These are phyloP conservation scores for Octopus bimaculoides DNA, from an alignment of 1,140 invertebrate genomes.

Conservation along the genomic window DNA sequence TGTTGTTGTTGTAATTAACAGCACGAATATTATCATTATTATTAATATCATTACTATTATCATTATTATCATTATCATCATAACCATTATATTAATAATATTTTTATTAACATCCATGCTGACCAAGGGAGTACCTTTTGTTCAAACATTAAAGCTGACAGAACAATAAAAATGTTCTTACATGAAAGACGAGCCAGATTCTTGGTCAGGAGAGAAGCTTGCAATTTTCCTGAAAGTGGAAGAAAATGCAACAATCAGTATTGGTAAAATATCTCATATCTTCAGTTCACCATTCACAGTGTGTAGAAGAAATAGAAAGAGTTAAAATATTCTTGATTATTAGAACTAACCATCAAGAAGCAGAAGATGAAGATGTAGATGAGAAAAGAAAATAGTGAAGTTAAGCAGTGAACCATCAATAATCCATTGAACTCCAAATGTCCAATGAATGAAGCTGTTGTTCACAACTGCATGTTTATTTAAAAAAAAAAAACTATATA, in stretches of 20 bases:
- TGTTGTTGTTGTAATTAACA: too few relatives aligned
- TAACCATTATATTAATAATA: background rate
- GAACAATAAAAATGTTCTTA: conserved; percentile 12
- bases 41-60: too few relatives aligned
- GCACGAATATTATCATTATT: too few relatives aligned
- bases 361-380: background rate
- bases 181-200: conserved; percentile 11
- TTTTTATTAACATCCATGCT: background rate
- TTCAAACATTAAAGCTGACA: conserved; percentile 9
- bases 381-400: background rate
- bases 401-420: too few relatives aligned
- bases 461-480: too few relatives aligned
- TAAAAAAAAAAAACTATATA: too few relatives aligned
- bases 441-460: too few relatives aligned
- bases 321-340: background rate
- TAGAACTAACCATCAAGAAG: background rate
- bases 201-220: conserved; percentile 6
- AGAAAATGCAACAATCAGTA: conserved; percentile 2
- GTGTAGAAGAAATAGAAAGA: background rate
- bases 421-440: too few relatives aligned
- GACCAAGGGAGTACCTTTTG: background rate
- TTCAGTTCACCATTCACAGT: conserved; percentile 10
- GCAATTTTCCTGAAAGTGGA: conserved; percentile 11
- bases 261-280: conserved; percentile 2
- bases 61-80: too few relatives aligned